A percentile compares a stretch with the other conserved stretches of the same genome.
Evolutionary conservation across 2,797 vertebrate species (phyloP).

Genomic region (Cirrhinus molitorella): DNA sequence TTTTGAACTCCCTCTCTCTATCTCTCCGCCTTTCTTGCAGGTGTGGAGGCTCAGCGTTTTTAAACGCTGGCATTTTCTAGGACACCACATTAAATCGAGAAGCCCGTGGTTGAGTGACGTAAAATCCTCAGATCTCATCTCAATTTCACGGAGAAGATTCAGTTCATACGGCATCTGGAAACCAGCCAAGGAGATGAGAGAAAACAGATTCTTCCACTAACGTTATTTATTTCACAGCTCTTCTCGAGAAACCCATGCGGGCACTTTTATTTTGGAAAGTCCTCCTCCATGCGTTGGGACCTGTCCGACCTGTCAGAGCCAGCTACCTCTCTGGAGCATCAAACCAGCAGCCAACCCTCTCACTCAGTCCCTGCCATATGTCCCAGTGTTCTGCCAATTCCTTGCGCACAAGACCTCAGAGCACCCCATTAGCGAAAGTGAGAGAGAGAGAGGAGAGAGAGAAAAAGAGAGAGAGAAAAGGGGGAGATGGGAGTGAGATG

Average conservation of each 20-base stretch:
- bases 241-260: slow-evolving; percentile 38
- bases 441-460: slow-evolving; percentile 1
- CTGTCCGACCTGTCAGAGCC: slow-evolving; percentile 55
- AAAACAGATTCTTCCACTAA: slow-evolving; percentile 36
- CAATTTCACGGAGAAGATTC: slow-evolving; percentile 33
- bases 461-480: neutral
- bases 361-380: slow-evolving; percentile 63
- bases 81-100: slow-evolving; percentile 25
- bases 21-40: slow-evolving; percentile 13
- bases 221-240: slow-evolving; percentile 51
- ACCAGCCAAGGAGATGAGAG: slow-evolving; percentile 37
- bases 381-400: slow-evolving; percentile 62
- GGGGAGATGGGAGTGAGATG: neutral
- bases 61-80: slow-evolving; percentile 23
- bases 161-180: slow-evolving; percentile 34
- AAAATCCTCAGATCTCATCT: slow-evolving; percentile 46
- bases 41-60: slow-evolving; percentile 36
- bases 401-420: slow-evolving; percentile 52
- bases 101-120: slow-evolving; percentile 35
- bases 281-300: slow-evolving; percentile 37
- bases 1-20: slow-evolving; percentile 47
- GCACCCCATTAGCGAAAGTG: slow-evolving; percentile 40
- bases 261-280: slow-evolving; percentile 53
- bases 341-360: slow-evolving; percentile 58
- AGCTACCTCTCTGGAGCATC: slow-evolving; percentile 60